Evolutionary conservation across 2,888 invertebrate genomes (phyloP).

Genomic region (Phyllotreta cruciferae): DNA sequence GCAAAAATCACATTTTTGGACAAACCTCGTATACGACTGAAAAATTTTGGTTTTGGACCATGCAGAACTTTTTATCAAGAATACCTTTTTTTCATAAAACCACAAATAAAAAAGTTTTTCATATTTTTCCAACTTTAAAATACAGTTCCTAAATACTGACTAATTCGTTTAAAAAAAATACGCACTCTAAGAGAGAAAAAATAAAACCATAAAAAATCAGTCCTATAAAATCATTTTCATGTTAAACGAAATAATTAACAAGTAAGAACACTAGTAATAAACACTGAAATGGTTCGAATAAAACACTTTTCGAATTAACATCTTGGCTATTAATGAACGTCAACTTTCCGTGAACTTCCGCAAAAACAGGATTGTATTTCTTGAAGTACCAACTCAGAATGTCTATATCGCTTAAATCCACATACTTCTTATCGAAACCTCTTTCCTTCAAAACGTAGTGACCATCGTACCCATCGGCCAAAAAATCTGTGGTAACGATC

Average conservation of each 20-base stretch:
- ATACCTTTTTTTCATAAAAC: too few species aligned
- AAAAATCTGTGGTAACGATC: constrained; percentile 70
- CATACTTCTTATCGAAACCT: constrained; percentile 53
- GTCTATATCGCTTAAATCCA: constrained; percentile 64
- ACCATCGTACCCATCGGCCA: constrained; percentile 79
- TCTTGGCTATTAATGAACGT: constrained; percentile 33
- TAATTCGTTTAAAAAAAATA: too few species aligned
- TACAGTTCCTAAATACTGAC: too few species aligned
- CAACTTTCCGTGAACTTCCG: constrained; percentile 72
- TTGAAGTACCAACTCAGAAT: constrained; percentile 66
- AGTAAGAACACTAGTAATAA: not conserved
- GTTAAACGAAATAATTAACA: not conserved
- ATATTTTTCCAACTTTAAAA: too few species aligned
- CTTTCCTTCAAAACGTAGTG: constrained; percentile 61
- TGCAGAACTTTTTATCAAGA: too few species aligned
- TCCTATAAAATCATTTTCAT: too few species aligned
- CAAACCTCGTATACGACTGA: too few species aligned
- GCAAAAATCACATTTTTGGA: too few species aligned
- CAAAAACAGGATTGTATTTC: constrained; percentile 68
- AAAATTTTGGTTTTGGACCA: too few species aligned
- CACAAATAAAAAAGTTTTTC: too few species aligned
- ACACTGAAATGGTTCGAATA: not conserved
- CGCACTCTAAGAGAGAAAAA: too few species aligned
- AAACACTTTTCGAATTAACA: not conserved
- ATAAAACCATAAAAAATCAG: too few species aligned